phyloP scores from a whole-genome alignment of 2,797 vertebrate genomes.

The Limosa lapponica region DNA sequence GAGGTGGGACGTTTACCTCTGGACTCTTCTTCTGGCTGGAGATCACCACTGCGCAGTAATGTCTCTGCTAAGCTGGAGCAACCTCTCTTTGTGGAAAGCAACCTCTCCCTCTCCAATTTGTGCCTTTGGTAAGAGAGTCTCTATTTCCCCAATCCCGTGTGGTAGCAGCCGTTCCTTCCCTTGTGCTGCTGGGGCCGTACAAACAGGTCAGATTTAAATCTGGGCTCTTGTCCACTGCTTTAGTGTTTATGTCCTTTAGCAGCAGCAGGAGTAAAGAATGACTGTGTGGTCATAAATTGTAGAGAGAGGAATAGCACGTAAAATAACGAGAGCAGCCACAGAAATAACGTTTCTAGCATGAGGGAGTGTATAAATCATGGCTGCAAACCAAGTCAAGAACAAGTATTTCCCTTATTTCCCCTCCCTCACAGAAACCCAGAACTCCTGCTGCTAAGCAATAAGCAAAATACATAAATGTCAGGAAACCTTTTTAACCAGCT shows the following conservation, averaged over 20 bases:
- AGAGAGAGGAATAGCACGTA: background rate
- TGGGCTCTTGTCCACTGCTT: background rate
- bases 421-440: background rate
- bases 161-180: background rate
- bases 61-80: background rate
- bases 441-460: conserved; percentile 7
- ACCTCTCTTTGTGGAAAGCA: background rate
- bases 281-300: background rate
- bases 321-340: background rate
- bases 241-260: background rate
- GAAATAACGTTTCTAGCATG: background rate
- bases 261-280: background rate
- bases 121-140: fast-evolving
- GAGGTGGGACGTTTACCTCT: background rate
- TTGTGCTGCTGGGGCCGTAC: background rate
- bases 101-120: fast-evolving
- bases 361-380: background rate
- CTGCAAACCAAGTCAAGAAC: background rate
- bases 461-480: background rate
- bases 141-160: fast-evolving
- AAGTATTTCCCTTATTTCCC: background rate
- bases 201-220: background rate
- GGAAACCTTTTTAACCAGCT: background rate
- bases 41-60: background rate
- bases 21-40: background rate